Evolutionary conservation across 2,113 vertebrate species (phyloP).

Genomic region (Petrocephalus microphthalmus): DNA sequence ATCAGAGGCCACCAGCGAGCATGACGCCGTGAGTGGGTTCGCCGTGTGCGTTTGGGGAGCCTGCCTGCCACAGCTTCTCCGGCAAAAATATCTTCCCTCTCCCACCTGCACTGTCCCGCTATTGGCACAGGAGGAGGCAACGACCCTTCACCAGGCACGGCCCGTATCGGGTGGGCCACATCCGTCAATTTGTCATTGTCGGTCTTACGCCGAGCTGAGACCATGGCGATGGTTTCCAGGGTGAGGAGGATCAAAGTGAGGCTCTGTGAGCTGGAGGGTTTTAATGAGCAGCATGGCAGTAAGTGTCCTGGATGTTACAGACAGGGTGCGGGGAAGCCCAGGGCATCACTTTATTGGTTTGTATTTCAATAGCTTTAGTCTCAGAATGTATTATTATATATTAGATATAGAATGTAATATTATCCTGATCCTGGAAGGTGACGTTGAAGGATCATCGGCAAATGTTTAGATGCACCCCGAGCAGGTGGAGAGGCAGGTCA

Average conservation of each 20-base stretch:
- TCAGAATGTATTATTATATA: no score
- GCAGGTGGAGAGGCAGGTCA: neutral
- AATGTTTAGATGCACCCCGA: neutral
- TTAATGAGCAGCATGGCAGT: neutral
- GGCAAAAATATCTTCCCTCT: neutral
- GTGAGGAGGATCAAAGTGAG: neutral
- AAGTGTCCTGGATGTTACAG: neutral
- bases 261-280: neutral
- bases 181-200: conserved; percentile 35
- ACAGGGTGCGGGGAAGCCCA: neutral
- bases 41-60: neutral
- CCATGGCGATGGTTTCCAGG: neutral
- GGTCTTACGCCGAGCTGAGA: conserved; percentile 11
- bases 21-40: neutral
- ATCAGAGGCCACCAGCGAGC: neutral
- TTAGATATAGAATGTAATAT: no score
- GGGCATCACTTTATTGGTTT: neutral
- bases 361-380: neutral
- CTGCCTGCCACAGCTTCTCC: neutral
- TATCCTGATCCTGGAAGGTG: neutral
- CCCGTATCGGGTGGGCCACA: neutral
- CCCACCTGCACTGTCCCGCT: neutral
- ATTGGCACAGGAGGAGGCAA: conserved; percentile 24
- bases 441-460: neutral
- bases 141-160: conserved; percentile 11